Evolutionary conservation across 2,113 vertebrate species (phyloP).

Genomic region (Calidris pugnax): DNA sequence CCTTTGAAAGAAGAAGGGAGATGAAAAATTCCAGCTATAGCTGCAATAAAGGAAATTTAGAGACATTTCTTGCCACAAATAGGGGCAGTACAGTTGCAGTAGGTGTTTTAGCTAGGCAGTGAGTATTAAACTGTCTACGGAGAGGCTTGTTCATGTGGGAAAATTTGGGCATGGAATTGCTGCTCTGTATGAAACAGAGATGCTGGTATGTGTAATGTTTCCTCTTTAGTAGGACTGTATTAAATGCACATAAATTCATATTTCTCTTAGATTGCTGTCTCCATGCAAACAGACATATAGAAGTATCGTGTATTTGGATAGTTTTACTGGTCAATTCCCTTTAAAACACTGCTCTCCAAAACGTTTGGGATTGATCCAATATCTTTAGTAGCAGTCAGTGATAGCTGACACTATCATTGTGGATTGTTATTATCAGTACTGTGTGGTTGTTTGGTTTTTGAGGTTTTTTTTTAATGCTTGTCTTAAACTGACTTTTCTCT

Average conservation of each 20-base stretch:
- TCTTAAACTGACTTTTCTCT: not conserved
- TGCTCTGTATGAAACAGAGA: not conserved
- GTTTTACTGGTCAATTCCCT: not conserved
- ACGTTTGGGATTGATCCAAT: not conserved
- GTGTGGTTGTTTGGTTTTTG: not conserved
- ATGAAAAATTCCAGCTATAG: slow-evolving; percentile 20
- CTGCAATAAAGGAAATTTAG: not conserved
- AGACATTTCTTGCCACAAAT: not conserved
- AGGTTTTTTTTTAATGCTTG: not conserved
- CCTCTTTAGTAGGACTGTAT: not conserved
- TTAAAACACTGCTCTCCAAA: not conserved
- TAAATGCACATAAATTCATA: not conserved
- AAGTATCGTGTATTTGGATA: not conserved
- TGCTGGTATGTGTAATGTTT: not conserved
- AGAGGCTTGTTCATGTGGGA: not conserved
- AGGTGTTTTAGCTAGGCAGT: not conserved
- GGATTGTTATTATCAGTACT: not conserved
- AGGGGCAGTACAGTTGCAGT: not conserved
- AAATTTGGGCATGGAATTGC: not conserved
- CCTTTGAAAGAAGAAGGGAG: not conserved
- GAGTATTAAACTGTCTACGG: not conserved
- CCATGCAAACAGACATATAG: not conserved
- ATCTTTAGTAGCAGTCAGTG: not conserved
- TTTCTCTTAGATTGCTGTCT: not conserved
- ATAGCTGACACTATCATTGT: rapidly evolving